Percentiles rank a stretch among this genome's conserved stretches.
These are phyloP conservation scores for Maniola jurtina DNA, from an alignment of 1,140 invertebrate species.

Conservation along the genomic window DNA sequence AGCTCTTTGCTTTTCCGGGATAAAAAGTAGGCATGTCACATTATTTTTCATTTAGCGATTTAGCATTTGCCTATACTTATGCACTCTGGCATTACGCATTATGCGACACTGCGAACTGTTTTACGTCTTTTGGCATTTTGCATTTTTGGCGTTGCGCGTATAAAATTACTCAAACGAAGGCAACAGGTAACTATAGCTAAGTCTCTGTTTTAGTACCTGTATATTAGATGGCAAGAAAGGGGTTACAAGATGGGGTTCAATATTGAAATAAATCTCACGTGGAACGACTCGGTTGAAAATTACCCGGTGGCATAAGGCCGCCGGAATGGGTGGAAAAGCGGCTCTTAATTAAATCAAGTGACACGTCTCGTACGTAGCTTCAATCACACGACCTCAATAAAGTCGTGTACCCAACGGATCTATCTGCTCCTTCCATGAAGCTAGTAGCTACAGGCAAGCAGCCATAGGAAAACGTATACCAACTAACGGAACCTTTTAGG, in stretches of 20 bases:
- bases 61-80: no score
- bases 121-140: no score
- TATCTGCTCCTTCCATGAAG: slow-evolving; percentile 45
- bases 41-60: no score
- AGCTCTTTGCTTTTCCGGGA: no score
- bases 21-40: no score
- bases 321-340: slow-evolving; percentile 71
- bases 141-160: no score
- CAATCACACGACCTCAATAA: slow-evolving; percentile 77
- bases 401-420: slow-evolving; percentile 53
- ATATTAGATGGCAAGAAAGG: slow-evolving; percentile 31
- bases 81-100: no score
- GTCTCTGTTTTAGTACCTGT: slow-evolving; percentile 1
- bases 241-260: slow-evolving; percentile 43
- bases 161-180: no score
- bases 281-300: slow-evolving; percentile 69
- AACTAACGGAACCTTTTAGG: no score
- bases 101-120: no score
- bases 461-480: no score
- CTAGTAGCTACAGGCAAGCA: not conserved
- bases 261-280: slow-evolving; percentile 70
- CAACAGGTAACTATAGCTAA: not conserved
- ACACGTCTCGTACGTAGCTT: slow-evolving; percentile 72
- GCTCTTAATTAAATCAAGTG: slow-evolving; percentile 79
- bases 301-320: slow-evolving; percentile 64